phyloP scores from a whole-genome alignment of 2,797 vertebrate species.

The Acrossocheilus wenchowensis region DNA sequence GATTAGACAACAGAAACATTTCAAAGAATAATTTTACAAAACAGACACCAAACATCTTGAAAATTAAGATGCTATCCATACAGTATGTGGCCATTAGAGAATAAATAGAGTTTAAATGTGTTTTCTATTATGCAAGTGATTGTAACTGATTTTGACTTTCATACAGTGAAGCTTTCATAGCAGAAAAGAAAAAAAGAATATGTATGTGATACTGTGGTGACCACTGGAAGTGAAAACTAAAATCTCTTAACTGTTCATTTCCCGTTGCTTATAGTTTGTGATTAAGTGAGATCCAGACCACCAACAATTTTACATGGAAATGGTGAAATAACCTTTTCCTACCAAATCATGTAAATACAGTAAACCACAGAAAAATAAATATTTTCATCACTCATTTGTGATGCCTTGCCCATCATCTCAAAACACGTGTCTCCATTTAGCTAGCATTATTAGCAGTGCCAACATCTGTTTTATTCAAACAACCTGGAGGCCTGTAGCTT shows the following conservation, averaged over 20 bases:
- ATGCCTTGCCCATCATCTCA: background rate
- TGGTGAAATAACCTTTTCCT: background rate
- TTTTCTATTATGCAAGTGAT: background rate
- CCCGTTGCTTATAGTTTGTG: background rate
- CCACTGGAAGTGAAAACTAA: conserved; percentile 2
- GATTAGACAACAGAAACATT: background rate
- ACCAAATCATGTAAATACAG: background rate
- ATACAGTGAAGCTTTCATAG: background rate
- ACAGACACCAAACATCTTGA: background rate
- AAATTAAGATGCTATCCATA: background rate
- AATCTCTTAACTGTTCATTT: background rate
- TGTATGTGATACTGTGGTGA: background rate
- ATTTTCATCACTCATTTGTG: background rate
- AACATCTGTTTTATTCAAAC: conserved; percentile 16
- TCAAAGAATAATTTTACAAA: conserved; percentile 6
- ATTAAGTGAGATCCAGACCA: background rate
- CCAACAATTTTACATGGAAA: conserved; percentile 8
- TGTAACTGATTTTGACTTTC: background rate
- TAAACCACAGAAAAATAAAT: background rate
- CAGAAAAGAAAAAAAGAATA: background rate
- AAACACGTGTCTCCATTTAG: background rate
- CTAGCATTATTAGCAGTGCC: background rate
- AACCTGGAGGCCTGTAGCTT: background rate
- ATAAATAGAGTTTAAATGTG: background rate
- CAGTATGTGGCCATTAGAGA: background rate